Evolutionary conservation across 1,140 invertebrate species (phyloP), one percentile per base, ranked within the genome.

Genomic region (Hyles vespertilio): DNA sequence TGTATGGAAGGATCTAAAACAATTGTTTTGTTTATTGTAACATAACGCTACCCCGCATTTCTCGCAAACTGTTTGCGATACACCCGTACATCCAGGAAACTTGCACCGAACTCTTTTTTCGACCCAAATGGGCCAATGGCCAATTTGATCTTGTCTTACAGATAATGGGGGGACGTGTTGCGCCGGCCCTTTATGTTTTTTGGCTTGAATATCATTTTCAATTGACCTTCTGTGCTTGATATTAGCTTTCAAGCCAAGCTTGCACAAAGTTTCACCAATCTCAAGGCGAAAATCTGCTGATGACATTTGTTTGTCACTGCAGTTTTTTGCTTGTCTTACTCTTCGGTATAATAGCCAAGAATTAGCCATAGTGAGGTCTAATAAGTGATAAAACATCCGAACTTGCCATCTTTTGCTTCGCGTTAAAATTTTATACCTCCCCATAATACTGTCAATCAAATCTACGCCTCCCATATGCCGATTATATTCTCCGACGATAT

Each of bases 91-190:
- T 36, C 72, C 72, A n/a, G 66, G 69, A 48, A 70, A 63, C 55
- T 74, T 77, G 54, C 69, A 81, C 36, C 69, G 32, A 32, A 69
- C 63, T 52, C 65, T 70, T 49, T 65, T 60, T 67, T 63, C 63
- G 44, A 56, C 48, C 45, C 68, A 64, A 55, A 72, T 70, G 3
- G 36, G 36, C 36, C 7, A 36, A 7, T 36, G 36, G 36, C 3
- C 36, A 36, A 36, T 4, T 36, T 36, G 36, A 36, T 36, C 3
- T 7, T 36, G 36, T 7, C 36, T 36, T 36, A 36, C 36, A 4
- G 36, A 3, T 36, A 7, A 3, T 36, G 7, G 7, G 36, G 36
- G 36, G 36, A 36, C 36, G 7, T 36, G 7, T 36, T 36, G 36
- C 36, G 36, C 36, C 36, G 36, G 36, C 3, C 36, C 36, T 7